Base-by-base conservation (phyloP, 2,888 invertebrate genomes). In the Phorcus lineatus region DNA sequence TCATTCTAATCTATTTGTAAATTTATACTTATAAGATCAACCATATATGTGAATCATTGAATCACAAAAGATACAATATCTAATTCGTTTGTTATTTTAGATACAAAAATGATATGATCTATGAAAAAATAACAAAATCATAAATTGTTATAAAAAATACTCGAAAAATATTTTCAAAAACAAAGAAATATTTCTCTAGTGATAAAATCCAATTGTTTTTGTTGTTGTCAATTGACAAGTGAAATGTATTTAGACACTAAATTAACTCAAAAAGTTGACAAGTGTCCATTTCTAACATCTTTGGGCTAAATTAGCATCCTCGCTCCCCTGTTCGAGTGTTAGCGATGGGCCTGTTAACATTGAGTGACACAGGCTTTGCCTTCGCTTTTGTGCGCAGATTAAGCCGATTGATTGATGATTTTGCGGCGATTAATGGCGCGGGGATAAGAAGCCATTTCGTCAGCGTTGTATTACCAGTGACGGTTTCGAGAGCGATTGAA, bases 391-490 rank as follows among this genome's bases (percentile, higher is more conserved):
- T 55, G 76, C 28, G 19, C 17, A 76, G 76, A 76, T 76, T 76
- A 76, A 76, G 28, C 31, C 28, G 55, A 55, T 55, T 76, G 76
- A 76, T 76, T 76, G 76, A 76, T 76, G 76, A 76, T 76, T 76
- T 76, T 54, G 76, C 55, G 53, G 76, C 76, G 76, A 76, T 76
- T 76, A 76, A 76, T 75, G 76, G 28, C 24, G 36, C 17, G 55
- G 53, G 17, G 76, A 76, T 76, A 76, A 76, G 76, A 76, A 76
- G 76, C 76, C 54, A 76, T 76, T 76, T 55, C 54, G 76, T 55
- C 76, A 31, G 76, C 36, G 54, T 55, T 22, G 54, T 36, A 70
- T 70, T 70, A 70, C 70, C 36, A 16, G 16, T 70, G 70, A 70
- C 70, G 70, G 28, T 22, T 70, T 70, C 17, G 70, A 70, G 70